Percentiles rank a stretch among this genome's conserved stretches.
Evolutionary conservation across 2,888 invertebrate genomes (phyloP).

Genomic region (Pemphredon lugubris): DNA sequence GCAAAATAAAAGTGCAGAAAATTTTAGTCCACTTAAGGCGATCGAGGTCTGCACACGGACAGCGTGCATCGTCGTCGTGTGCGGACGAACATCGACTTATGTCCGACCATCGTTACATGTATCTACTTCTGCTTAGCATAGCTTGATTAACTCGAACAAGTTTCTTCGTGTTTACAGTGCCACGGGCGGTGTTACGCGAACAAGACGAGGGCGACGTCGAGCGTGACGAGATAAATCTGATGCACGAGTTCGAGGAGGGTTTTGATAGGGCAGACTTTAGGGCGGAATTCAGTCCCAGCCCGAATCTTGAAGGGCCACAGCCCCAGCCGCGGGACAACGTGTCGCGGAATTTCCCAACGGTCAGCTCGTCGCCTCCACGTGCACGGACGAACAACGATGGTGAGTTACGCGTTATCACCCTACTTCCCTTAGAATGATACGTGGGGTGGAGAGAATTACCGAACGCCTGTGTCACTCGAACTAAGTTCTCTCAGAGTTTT

Average conservation of each 20-base stretch:
- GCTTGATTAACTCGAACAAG: too few species aligned
- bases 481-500: too few species aligned
- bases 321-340: conserved; percentile 76
- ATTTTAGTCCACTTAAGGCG: too few species aligned
- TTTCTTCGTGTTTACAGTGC: too few species aligned
- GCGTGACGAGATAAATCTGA: conserved; percentile 86
- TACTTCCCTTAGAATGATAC: not conserved
- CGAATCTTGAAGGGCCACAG: conserved; percentile 79
- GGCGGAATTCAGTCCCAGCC: conserved; percentile 81
- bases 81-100: too few species aligned
- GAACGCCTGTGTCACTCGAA: too few species aligned
- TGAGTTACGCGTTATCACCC: conserved; percentile 63
- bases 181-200: conserved; percentile 91
- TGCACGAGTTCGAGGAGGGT: conserved; percentile 79
- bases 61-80: too few species aligned
- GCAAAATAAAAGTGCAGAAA: too few species aligned
- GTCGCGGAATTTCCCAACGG: conserved; percentile 74
- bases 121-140: too few species aligned
- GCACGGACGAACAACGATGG: conserved; percentile 79
- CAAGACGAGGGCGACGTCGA: conserved; percentile 90
- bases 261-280: conserved; percentile 82
- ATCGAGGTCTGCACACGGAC: too few species aligned
- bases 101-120: too few species aligned
- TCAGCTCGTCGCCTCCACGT: conserved; percentile 77
- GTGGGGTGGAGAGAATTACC: too few species aligned